These are phyloP conservation scores for Tetranychus urticae DNA, from an alignment of 1,140 invertebrate species.

Conservation along the genomic window DNA sequence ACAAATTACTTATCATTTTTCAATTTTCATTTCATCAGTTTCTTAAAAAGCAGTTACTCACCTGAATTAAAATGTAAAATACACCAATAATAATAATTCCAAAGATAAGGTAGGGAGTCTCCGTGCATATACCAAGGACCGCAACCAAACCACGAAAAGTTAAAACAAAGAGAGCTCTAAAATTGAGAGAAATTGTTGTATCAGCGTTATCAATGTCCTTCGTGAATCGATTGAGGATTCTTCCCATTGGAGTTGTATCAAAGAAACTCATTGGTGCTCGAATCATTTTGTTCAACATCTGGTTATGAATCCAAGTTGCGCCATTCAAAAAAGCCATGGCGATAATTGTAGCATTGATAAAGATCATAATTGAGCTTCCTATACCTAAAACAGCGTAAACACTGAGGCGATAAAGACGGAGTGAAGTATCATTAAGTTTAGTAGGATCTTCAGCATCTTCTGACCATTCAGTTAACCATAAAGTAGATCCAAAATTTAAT, in stretches of 20 bases:
- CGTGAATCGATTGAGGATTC: slow-evolving; percentile 33
- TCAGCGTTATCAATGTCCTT: slow-evolving; percentile 22
- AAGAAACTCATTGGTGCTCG: slow-evolving; percentile 39
- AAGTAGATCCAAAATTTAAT: slow-evolving; percentile 17
- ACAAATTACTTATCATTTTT: too few species aligned
- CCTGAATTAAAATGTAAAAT: slow-evolving; percentile 30
- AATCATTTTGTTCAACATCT: slow-evolving; percentile 32
- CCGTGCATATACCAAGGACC: slow-evolving; percentile 31
- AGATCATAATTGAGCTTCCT: slow-evolving; percentile 31
- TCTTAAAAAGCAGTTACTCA: neutral
- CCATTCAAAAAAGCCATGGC: slow-evolving; percentile 1
- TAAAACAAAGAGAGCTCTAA: slow-evolving; percentile 20
- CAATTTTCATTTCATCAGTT: too few species aligned
- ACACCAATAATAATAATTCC: slow-evolving; percentile 59
- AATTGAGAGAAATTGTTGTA: slow-evolving; percentile 23
- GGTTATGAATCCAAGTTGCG: slow-evolving; percentile 2
- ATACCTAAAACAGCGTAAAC: slow-evolving; percentile 68
- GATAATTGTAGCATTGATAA: neutral
- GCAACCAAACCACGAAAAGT: slow-evolving; percentile 50
- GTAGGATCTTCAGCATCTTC: slow-evolving; percentile 8
- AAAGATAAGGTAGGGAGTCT: slow-evolving; percentile 54
- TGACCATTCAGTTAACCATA: neutral
- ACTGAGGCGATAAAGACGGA: slow-evolving; percentile 52
- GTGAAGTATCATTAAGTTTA: slow-evolving; percentile 22
- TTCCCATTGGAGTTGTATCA: slow-evolving; percentile 34